Base-by-base conservation (phyloP, 2,113 vertebrate species). In the Esox niger region DNA sequence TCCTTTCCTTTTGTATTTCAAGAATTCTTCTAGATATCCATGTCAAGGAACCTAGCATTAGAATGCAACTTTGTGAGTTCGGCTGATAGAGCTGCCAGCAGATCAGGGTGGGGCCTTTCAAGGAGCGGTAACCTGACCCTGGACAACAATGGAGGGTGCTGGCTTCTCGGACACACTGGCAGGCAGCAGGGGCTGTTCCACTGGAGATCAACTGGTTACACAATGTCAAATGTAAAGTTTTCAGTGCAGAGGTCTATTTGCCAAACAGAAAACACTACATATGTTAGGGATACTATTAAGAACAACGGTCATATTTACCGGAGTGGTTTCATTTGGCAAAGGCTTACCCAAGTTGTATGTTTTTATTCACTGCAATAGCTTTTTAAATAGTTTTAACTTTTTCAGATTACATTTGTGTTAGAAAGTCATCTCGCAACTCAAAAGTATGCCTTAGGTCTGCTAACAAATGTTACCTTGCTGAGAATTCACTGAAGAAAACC, bases 81-180 rank as follows among this genome's bases (percentile, higher is more conserved):
- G 92, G 90, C 90, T 92, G 92, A 43, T 10, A 43, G 38, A 93
- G 92, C 88, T 95, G 92, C 92, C 92, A 91, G 91, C 78, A 91
- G 91, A 91, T 87, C 91, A 90, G 94, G 94, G 95, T 93, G 94
- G 92, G 93, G 94, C 92, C 90, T 78, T 88, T 91, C 60, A 80
- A 91, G 91, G 90, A 90, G 91, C 91, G 94, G 95, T 94, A 97
- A 98, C 94, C 91, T 91, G 94, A 98, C 93, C 93, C 92, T 85
- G 80, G 88, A 77, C 76, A 84, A 94, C 93, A 94, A 93, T 94
- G 95, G 93, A 93, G 92, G 92, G 87, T 90, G 88, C 89, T 82
- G 91, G 87, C 90, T 32, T 84, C 95, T 93, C 90, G 84, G 82
- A 86, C 83, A 85, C 77, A 68, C 84, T 88, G 80, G 79, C 79